Conservation (phyloP, 2,113 vertebrate species). For the Cephalopterus ornatus region DNA sequence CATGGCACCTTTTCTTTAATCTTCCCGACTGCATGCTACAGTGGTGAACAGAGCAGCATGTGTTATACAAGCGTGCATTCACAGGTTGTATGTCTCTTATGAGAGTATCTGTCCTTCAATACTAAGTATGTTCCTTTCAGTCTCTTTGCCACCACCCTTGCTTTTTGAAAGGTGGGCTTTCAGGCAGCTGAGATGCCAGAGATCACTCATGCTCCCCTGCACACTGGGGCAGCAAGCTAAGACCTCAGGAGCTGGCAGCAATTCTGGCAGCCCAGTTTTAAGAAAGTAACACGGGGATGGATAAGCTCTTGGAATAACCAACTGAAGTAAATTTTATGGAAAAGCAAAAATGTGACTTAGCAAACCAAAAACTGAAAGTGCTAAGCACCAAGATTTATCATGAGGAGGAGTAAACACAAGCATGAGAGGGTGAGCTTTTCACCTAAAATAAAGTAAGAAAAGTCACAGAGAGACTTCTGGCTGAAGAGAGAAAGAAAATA, state of each 20-base stretch:
- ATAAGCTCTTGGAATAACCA: background rate
- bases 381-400: background rate
- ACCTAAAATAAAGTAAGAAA: background rate
- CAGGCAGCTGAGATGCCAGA: fast-evolving
- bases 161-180: background rate
- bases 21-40: background rate
- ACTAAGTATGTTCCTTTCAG: background rate
- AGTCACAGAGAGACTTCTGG: background rate
- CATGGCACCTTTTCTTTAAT: background rate
- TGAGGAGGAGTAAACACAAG: fast-evolving
- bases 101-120: background rate
- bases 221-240: fast-evolving
- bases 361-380: background rate
- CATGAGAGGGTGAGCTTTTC: background rate
- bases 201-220: background rate
- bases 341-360: background rate
- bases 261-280: background rate
- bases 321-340: background rate
- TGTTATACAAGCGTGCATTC: fast-evolving
- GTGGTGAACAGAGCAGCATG: background rate
- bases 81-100: background rate
- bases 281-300: background rate
- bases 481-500: background rate
- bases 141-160: background rate
- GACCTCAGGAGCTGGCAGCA: background rate